Conservation (phyloP, 2,888 invertebrate genomes). For the Theretra japonica region DNA sequence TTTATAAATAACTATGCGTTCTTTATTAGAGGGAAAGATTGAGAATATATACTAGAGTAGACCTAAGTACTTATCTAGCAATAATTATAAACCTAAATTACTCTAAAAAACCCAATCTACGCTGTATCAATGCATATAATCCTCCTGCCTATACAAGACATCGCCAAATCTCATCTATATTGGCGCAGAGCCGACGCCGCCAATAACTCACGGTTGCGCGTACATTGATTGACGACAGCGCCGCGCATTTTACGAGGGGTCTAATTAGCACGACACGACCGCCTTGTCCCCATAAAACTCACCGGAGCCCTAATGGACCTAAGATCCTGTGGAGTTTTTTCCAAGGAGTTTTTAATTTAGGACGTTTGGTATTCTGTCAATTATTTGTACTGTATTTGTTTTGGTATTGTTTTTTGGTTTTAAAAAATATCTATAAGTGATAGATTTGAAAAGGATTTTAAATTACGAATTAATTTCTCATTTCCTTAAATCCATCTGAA, state of each 20-base stretch:
- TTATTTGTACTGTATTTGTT: no score
- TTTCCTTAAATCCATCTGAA: no score
- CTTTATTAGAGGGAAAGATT: not conserved
- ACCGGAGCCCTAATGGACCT: conserved; percentile 41
- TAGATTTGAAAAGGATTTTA: no score
- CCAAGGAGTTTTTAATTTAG: not conserved
- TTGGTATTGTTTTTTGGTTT: no score
- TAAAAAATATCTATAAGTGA: no score
- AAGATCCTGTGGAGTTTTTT: conserved; percentile 27
- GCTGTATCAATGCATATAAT: not conserved
- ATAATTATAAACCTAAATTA: no score
- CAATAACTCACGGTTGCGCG: conserved; percentile 67
- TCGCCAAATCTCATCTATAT: not conserved
- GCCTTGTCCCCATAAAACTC: conserved; percentile 63
- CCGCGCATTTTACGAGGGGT: conserved; percentile 72
- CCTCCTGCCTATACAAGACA: not conserved
- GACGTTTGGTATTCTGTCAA: no score
- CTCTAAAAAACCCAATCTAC: no score
- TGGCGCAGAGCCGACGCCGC: conserved; percentile 48
- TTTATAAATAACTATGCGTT: not conserved
- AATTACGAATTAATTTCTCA: no score
- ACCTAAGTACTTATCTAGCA: no score
- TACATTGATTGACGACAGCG: conserved; percentile 75
- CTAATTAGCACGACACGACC: conserved; percentile 75
- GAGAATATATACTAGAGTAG: no score